Evolutionary conservation across 23 tunicate species (phyloP).

Genomic region (Ascidia mentula): DNA sequence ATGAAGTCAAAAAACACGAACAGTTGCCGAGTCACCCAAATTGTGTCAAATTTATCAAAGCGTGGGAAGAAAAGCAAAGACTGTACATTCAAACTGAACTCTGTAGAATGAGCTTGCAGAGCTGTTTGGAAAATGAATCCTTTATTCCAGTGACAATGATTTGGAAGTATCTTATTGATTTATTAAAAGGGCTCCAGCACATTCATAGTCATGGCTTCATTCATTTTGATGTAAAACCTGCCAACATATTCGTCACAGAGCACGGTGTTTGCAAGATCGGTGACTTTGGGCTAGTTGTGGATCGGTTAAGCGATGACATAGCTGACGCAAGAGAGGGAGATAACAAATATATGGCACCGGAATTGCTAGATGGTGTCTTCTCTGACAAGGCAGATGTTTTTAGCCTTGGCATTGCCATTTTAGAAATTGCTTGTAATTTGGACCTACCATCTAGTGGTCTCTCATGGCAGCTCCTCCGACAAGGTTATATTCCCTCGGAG

Average conservation of each 20-base stretch:
- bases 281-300: constrained; percentile 76
- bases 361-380: constrained; percentile 55
- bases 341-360: constrained; percentile 90
- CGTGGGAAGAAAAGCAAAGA: constrained; percentile 92
- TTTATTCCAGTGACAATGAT: constrained; percentile 31
- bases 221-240: constrained; percentile 91
- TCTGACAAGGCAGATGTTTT: constrained; percentile 83
- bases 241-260: constrained; percentile 58
- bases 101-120: constrained; percentile 61
- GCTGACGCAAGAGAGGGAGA: constrained; percentile 77
- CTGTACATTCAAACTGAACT: constrained; percentile 88
- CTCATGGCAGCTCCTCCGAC: constrained; percentile 73
- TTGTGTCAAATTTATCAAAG: constrained; percentile 74
- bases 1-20: constrained; percentile 82
- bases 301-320: constrained; percentile 30
- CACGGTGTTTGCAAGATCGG: constrained; percentile 75
- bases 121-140: constrained; percentile 37
- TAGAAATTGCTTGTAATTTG: constrained; percentile 59
- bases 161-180: constrained; percentile 73
- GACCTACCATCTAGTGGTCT: constrained; percentile 67
- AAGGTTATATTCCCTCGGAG: constrained; percentile 70
- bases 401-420: constrained; percentile 81
- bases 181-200: constrained; percentile 71
- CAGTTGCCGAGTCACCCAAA: constrained; percentile 71
- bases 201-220: constrained; percentile 73